Evolutionary conservation across 2,797 vertebrate genomes (phyloP), one percentile per base, ranked within the genome.

Genomic region (Hirundo rustica): DNA sequence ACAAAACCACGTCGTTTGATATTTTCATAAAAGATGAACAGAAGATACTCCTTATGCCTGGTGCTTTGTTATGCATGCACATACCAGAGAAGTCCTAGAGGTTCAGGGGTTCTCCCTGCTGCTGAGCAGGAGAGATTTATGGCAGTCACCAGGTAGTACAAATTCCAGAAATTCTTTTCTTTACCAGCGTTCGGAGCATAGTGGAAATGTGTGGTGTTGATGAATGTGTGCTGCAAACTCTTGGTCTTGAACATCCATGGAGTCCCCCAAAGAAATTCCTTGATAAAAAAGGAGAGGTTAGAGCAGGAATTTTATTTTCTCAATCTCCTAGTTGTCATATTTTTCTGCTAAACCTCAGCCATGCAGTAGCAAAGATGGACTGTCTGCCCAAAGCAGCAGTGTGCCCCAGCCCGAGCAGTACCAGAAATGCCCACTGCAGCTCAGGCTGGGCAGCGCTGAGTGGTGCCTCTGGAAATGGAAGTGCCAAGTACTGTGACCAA

Each of bases 361-460:
- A 4, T 25, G 50, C 66, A 44, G 30, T 10, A 34, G 73, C 65
- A 51, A 23, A 80, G 74, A 7, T 0, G 5, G 34, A 29, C 21
- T 10, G 9, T 50, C 47, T 72, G 53, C 68, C 36, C 26, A 48
- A 12, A 84, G 57, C 40, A 42, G 40, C 58, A 3, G 40, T 11
- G 3, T 68, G 53, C 5, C 40, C 55, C 58, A 73, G 76, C 47
- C 50, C 57, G 34, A 25, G 60, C 57, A 68, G 11, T 2, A 2
- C 3, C 47, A 53, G 7, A 5, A 71, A 14, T 2, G 0, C 5
- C 0, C 55, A 3, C 27, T 74, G 45, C 36, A 53, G 70, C 70
- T 71, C 44, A 10, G 71, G 22, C 25, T 61, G 87, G 87, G 64
- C 71, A 17, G 7, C 17, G 54, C 8, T 38, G 25, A 64, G 81